These are phyloP conservation scores for Pemphredon lugubris DNA, from an alignment of 2,888 invertebrate species.

Conservation along the genomic window DNA sequence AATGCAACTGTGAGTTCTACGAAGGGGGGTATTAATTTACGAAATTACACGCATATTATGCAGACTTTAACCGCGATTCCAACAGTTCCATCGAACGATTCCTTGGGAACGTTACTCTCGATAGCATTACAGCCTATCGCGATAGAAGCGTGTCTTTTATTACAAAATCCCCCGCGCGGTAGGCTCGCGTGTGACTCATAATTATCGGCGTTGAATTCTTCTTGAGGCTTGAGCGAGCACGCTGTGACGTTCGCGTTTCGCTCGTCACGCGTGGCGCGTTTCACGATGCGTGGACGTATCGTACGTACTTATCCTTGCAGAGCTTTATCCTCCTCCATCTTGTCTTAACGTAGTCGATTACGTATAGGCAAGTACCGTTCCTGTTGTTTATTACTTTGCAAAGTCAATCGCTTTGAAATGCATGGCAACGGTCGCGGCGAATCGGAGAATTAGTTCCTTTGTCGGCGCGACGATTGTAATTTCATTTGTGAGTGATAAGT, in stretches of 20 bases:
- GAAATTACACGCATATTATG: not conserved
- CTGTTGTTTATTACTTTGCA: not conserved
- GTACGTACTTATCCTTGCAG: not conserved
- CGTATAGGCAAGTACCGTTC: not conserved
- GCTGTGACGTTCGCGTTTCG: constrained; percentile 11
- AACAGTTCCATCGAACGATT: not conserved
- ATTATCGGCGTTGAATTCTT: constrained; percentile 49
- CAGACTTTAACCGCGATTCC: not conserved
- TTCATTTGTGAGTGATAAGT: too few species aligned
- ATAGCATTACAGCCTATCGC: constrained; percentile 3
- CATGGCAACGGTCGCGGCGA: too few species aligned
- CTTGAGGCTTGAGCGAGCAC: constrained; percentile 8
- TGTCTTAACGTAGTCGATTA: not conserved
- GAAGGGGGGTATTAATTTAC: not conserved
- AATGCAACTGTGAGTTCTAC: too few species aligned
- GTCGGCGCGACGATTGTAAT: too few species aligned
- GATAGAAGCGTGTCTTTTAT: constrained; percentile 36
- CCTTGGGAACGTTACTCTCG: not conserved
- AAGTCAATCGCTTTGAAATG: constrained; percentile 8
- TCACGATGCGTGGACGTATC: not conserved
- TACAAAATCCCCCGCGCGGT: constrained; percentile 58
- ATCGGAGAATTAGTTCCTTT: too few species aligned
- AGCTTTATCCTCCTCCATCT: not conserved
- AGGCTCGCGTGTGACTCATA: constrained; percentile 60
- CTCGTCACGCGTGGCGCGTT: constrained; percentile 2